phyloP scores from a whole-genome alignment of 2,113 vertebrate genomes.

The Dicrurus megarhynchus region DNA sequence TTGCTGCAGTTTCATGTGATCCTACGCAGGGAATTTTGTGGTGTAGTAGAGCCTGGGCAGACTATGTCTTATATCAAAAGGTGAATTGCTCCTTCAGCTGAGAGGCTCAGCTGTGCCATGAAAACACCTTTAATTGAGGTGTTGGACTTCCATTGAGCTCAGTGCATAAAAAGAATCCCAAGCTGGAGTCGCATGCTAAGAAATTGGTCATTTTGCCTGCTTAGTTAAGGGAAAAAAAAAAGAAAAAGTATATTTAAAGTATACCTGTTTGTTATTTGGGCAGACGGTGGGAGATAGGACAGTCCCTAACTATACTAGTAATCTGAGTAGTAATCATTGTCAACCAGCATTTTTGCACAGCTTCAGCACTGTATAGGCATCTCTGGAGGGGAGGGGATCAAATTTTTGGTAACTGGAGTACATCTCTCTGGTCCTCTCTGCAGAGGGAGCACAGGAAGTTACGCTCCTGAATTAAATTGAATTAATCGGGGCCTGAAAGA shows the following conservation, averaged over 20 bases:
- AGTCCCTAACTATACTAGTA: background rate
- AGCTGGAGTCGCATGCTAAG: background rate
- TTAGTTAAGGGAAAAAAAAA: background rate
- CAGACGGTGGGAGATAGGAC: background rate
- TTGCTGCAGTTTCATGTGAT: background rate
- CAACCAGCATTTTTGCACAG: background rate
- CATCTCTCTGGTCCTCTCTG: background rate
- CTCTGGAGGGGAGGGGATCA: background rate
- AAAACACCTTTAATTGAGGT: background rate
- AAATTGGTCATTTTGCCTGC: background rate
- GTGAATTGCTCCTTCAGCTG: background rate
- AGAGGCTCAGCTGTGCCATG: background rate
- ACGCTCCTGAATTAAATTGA: background rate
- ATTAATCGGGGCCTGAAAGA: fast-evolving
- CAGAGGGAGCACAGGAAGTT: background rate
- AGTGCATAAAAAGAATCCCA: background rate
- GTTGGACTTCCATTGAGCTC: background rate
- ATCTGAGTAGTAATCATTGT: background rate
- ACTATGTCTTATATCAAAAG: background rate
- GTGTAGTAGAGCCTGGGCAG: background rate
- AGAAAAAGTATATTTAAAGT: background rate
- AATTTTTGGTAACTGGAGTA: background rate
- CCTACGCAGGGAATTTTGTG: background rate
- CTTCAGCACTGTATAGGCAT: background rate
- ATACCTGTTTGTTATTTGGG: background rate